These are phyloP conservation scores for Carterocephalus palaemon DNA, from an alignment of 2,888 invertebrate species.

Conservation along the genomic window DNA sequence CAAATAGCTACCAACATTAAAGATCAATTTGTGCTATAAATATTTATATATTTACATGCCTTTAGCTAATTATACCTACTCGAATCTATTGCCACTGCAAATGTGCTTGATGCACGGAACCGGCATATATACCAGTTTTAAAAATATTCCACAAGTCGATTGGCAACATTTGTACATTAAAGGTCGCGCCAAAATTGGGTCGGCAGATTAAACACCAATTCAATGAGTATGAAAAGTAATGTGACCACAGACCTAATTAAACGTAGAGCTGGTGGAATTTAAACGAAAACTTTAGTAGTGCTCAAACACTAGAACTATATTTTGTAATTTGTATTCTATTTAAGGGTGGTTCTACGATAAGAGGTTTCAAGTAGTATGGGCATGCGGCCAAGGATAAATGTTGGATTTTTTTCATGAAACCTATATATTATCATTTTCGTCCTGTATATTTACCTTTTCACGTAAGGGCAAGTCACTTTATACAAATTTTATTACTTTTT, in stretches of 20 bases:
- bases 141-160: slow-evolving; percentile 8
- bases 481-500: too few relatives aligned
- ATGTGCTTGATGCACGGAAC: not conserved
- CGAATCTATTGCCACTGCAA: not conserved
- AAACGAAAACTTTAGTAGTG: too few relatives aligned
- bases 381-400: too few relatives aligned
- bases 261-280: not conserved
- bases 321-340: too few relatives aligned
- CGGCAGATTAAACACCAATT: slow-evolving; percentile 35
- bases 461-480: too few relatives aligned
- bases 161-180: slow-evolving; percentile 20
- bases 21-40: slow-evolving; percentile 16
- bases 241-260: slow-evolving; percentile 8
- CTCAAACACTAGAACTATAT: too few relatives aligned
- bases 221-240: slow-evolving; percentile 26
- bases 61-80: slow-evolving; percentile 3
- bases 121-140: slow-evolving; percentile 6
- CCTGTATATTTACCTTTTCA: too few relatives aligned
- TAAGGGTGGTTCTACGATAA: too few relatives aligned
- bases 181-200: slow-evolving; percentile 39
- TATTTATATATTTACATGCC: slow-evolving; percentile 3
- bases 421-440: too few relatives aligned
- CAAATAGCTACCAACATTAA: slow-evolving; percentile 8
- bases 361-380: too few relatives aligned
- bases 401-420: too few relatives aligned